Percentiles rank a stretch among this genome's conserved stretches.
phyloP scores from a whole-genome alignment of 1,140 invertebrate genomes.

The Drosophila sechellia region DNA sequence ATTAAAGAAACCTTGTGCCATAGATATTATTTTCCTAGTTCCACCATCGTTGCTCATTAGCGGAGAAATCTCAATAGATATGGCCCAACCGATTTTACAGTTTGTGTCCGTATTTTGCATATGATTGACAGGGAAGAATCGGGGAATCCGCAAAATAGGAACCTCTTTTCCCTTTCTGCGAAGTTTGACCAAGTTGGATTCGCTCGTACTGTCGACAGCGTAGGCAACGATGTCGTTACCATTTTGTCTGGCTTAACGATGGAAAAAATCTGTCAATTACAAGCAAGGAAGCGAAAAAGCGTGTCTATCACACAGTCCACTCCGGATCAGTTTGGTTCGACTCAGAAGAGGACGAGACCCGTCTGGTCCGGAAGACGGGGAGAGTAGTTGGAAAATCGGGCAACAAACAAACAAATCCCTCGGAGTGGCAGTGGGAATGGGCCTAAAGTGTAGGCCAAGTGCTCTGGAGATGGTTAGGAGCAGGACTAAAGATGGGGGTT shows the following conservation, averaged over 20 bases:
- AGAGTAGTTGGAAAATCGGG: slow-evolving; percentile 22
- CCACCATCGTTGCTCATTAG: background rate
- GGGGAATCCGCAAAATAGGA: slow-evolving; percentile 3
- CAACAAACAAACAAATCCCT: slow-evolving; percentile 42
- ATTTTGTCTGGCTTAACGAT: slow-evolving; percentile 70
- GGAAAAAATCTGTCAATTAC: slow-evolving; percentile 78
- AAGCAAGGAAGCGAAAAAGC: slow-evolving; percentile 73
- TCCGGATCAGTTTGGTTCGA: slow-evolving; percentile 16
- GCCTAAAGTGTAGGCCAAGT: slow-evolving; percentile 29
- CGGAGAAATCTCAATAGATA: background rate
- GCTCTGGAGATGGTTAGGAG: slow-evolving; percentile 11
- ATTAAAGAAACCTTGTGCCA: too few species aligned
- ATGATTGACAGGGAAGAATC: slow-evolving; percentile 27
- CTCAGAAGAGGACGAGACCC: slow-evolving; percentile 7
- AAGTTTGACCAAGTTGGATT: slow-evolving; percentile 20
- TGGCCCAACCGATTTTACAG: background rate
- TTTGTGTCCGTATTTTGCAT: slow-evolving; percentile 30
- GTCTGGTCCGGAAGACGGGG: slow-evolving; percentile 11
- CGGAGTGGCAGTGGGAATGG: slow-evolving; percentile 1
- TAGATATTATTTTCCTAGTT: background rate
- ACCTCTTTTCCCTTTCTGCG: slow-evolving; percentile 21
- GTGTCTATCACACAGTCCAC: slow-evolving; percentile 61
- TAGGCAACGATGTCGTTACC: slow-evolving; percentile 58
- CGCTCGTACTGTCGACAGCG: slow-evolving; percentile 29
- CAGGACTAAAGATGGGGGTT: background rate